Conservation (phyloP, 2,797 vertebrate genomes). For the Tokudaia tokunoshimensis region DNA sequence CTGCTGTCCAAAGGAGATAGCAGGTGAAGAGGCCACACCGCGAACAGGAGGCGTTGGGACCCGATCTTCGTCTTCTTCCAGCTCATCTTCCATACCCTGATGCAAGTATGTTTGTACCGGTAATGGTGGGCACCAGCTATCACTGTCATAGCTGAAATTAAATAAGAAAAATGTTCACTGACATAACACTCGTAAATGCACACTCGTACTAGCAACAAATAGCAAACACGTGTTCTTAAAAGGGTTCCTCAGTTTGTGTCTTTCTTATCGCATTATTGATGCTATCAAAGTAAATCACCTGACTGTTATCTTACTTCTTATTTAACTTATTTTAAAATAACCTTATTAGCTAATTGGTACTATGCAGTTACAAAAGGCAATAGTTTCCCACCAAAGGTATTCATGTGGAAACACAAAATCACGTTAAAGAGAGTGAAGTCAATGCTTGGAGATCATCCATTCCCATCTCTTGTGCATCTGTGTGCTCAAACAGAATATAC, state of each 20-base stretch:
- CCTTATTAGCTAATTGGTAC: conserved; percentile 68
- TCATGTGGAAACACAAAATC: conserved; percentile 64
- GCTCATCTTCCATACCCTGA: conserved; percentile 98
- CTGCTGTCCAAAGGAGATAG: conserved; percentile 98
- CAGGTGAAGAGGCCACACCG: conserved; percentile 97
- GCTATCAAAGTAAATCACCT: conserved; percentile 34
- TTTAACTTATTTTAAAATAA: conserved; percentile 53
- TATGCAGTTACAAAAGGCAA: conserved; percentile 75
- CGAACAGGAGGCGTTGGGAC: conserved; percentile 98
- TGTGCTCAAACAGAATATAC: background rate
- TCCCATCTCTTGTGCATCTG: background rate
- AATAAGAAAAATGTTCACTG: background rate
- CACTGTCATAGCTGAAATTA: conserved; percentile 95
- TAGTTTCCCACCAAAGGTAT: conserved; percentile 64
- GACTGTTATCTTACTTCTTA: conserved; percentile 68
- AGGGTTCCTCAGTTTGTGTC: background rate
- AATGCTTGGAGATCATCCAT: background rate
- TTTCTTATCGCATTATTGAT: conserved; percentile 3
- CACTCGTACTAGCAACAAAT: background rate
- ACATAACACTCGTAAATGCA: background rate
- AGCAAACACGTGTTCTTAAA: background rate
- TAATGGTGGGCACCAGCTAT: conserved; percentile 97
- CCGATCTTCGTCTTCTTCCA: conserved; percentile 98
- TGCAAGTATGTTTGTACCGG: conserved; percentile 98
- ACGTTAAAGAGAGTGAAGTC: conserved; percentile 72